Conservation (phyloP, 2,888 invertebrate genomes). For the Caenorhabditis imperialis region DNA sequence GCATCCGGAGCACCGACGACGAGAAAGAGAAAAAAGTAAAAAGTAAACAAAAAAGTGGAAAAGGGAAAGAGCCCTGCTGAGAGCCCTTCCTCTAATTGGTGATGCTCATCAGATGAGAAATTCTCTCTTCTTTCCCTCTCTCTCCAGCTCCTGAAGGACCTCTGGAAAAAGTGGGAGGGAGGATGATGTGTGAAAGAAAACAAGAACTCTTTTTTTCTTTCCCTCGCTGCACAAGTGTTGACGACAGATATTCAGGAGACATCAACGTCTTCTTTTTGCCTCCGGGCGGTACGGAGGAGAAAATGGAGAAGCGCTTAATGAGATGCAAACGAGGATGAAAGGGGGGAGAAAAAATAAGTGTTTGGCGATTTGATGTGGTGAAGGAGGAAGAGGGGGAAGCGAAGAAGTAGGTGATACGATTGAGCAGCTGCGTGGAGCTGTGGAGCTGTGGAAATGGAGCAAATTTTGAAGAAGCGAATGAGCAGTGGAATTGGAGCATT, state of each 20-base stretch:
- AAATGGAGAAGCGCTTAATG: conserved; percentile 40
- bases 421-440: no score
- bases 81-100: conserved; percentile 30
- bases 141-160: conserved; percentile 12
- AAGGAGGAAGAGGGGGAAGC: conserved; percentile 18
- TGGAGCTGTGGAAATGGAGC: no score
- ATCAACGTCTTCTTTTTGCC: conserved; percentile 33
- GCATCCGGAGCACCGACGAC: no score
- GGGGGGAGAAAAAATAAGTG: not conserved
- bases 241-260: conserved; percentile 37
- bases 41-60: conserved; percentile 17
- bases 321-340: conserved; percentile 43
- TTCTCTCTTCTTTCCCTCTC: conserved; percentile 22
- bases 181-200: conserved; percentile 2
- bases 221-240: conserved; percentile 35
- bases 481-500: no score
- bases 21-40: not conserved
- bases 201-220: conserved; percentile 13
- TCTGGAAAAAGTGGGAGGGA: not conserved
- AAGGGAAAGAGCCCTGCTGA: conserved; percentile 27
- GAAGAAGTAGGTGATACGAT: no score
- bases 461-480: no score
- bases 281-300: conserved; percentile 27
- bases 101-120: conserved; percentile 39
- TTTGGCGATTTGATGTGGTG: no score